Percentiles rank a stretch among this genome's conserved stretches.
phyloP scores from a whole-genome alignment of 2,888 invertebrate genomes.

The Conus canariensis region DNA sequence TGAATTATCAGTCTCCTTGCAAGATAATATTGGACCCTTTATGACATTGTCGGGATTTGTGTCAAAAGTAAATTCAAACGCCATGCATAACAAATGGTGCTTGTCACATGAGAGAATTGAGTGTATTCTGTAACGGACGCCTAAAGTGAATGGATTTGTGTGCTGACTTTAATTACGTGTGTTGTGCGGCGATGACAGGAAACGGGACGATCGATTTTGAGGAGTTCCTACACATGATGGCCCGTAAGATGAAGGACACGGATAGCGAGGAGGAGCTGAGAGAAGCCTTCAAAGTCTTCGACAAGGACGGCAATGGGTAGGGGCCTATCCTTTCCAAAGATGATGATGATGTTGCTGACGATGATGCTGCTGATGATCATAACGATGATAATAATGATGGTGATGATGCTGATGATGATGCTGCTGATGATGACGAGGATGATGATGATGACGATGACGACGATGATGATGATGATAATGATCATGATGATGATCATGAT shows the following conservation, averaged over 20 bases:
- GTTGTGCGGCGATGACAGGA: conserved; percentile 13
- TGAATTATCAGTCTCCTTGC: too few species aligned
- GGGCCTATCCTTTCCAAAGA: background rate
- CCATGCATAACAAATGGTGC: background rate
- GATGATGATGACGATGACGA: background rate
- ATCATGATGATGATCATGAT: background rate
- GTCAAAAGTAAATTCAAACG: too few species aligned
- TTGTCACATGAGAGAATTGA: background rate
- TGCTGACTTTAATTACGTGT: too few species aligned
- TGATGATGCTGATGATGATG: background rate
- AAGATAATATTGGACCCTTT: too few species aligned
- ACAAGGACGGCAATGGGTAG: conserved; percentile 50
- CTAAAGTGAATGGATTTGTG: too few species aligned
- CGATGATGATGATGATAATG: background rate
- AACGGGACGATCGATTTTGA: conserved; percentile 51
- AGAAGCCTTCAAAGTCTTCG: conserved; percentile 52
- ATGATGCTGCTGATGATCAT: background rate
- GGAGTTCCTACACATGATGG: conserved; percentile 54
- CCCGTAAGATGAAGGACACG: conserved; percentile 46
- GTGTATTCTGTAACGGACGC: background rate
- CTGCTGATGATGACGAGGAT: background rate
- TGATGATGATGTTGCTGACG: background rate
- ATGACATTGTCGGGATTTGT: too few species aligned
- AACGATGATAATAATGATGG: background rate
- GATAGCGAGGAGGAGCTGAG: conserved; percentile 51